phyloP scores from a whole-genome alignment of 2,888 invertebrate genomes.

The Hyppa rectilinea region DNA sequence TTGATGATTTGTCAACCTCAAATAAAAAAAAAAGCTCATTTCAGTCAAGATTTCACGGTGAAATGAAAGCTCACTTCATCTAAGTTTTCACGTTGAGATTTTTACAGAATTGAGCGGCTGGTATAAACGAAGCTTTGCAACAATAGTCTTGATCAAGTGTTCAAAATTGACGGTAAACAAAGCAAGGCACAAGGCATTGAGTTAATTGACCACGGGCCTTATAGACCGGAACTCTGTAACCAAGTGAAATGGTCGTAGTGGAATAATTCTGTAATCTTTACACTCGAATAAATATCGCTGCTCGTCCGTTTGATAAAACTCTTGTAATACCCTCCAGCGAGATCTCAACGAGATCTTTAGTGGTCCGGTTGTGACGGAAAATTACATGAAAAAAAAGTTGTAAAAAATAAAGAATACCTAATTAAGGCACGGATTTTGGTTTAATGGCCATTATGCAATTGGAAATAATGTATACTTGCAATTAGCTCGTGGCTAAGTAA shows the following conservation, averaged over 20 bases:
- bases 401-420: neutral
- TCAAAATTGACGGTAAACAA: neutral
- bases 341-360: constrained; percentile 10
- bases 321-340: constrained; percentile 15
- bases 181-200: neutral
- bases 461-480: too few species aligned
- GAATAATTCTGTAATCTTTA: constrained; percentile 47
- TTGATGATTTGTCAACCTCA: too few species aligned
- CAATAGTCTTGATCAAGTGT: neutral
- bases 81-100: neutral
- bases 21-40: too few species aligned
- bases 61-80: neutral
- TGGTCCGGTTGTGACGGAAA: constrained; percentile 7
- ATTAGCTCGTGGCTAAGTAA: too few species aligned
- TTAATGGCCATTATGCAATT: too few species aligned
- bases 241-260: constrained; percentile 25
- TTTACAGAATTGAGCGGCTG: neutral
- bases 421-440: neutral
- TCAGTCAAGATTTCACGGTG: neutral
- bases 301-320: constrained; percentile 26
- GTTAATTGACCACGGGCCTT: neutral
- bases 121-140: neutral
- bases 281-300: constrained; percentile 33
- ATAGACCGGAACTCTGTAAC: constrained; percentile 20
- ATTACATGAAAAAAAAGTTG: neutral